phyloP scores from a whole-genome alignment of 2,797 vertebrate species.

The Mormyrops attenuatus region DNA sequence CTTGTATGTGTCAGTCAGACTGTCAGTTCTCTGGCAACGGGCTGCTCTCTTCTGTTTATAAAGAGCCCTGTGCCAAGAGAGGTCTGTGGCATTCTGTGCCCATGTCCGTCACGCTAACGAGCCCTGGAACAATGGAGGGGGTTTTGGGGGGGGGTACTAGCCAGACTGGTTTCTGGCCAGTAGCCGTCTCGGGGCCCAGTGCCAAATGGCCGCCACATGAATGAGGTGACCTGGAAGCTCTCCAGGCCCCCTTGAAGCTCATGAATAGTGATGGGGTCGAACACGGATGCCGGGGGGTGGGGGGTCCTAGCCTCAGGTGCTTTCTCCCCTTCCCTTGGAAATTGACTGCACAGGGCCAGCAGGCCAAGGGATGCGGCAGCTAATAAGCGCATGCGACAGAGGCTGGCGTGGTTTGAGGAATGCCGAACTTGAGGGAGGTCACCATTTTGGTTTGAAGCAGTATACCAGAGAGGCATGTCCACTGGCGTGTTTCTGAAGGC shows the following conservation, averaged over 20 bases:
- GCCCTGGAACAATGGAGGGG: background rate
- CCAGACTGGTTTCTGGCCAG: conserved; percentile 15
- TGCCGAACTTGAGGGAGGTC: background rate
- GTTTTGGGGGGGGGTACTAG: background rate
- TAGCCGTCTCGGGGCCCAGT: background rate
- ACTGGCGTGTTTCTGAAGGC: background rate
- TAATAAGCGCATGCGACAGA: background rate
- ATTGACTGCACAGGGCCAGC: background rate
- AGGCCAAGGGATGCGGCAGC: background rate
- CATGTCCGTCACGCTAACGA: conserved; percentile 28
- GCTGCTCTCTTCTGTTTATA: background rate
- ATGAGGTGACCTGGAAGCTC: conserved; percentile 23
- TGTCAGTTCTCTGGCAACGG: conserved; percentile 30
- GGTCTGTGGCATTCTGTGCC: conserved; percentile 43
- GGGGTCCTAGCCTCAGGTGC: conserved; percentile 38
- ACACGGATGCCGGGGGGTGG: conserved; percentile 29
- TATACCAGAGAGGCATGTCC: background rate
- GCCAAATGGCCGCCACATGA: conserved; percentile 15
- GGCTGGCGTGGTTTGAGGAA: background rate
- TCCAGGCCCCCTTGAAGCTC: conserved; percentile 42
- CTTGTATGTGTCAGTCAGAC: conserved; percentile 41
- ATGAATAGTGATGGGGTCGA: conserved; percentile 37
- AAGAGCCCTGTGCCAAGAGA: conserved; percentile 25
- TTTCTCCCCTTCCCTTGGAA: conserved; percentile 24
- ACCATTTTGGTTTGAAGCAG: background rate